These are phyloP conservation scores for Dasypolia templi DNA, from an alignment of 2,888 invertebrate species.

Conservation along the genomic window DNA sequence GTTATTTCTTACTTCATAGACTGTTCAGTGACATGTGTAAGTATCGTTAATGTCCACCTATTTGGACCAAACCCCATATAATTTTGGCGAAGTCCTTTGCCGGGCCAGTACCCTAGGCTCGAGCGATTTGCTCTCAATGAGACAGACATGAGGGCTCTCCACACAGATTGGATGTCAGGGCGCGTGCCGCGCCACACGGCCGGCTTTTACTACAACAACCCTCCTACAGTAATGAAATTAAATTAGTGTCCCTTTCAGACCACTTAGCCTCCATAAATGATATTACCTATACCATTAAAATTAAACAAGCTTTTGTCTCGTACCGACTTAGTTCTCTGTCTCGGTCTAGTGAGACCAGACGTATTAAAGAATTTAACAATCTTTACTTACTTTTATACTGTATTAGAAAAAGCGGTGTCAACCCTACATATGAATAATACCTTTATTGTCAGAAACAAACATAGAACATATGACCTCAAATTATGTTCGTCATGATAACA, in stretches of 20 bases:
- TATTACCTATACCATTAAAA: conserved; percentile 60
- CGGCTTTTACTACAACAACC: conserved; percentile 72
- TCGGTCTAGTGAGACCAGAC: background rate
- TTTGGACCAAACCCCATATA: background rate
- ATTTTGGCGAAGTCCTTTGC: conserved; percentile 48
- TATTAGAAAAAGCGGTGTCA: background rate
- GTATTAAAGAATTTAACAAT: background rate
- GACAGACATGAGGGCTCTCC: conserved; percentile 82
- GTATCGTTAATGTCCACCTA: background rate
- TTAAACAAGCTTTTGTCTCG: conserved; percentile 53
- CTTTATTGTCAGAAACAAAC: too few species aligned
- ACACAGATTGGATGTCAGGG: conserved; percentile 85
- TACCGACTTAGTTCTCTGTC: conserved; percentile 14
- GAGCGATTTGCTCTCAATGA: conserved; percentile 85
- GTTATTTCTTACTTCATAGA: background rate
- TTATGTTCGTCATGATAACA: background rate
- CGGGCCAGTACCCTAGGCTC: conserved; percentile 65
- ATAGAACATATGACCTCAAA: too few species aligned
- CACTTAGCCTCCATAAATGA: conserved; percentile 64
- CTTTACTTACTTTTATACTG: background rate
- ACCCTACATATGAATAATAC: too few species aligned
- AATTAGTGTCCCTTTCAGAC: conserved; percentile 78
- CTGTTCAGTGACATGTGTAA: background rate
- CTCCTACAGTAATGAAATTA: conserved; percentile 81
- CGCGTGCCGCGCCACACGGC: conserved; percentile 65